Conservation (phyloP, 2,797 vertebrate genomes). For the Halcyon leucocephala region DNA sequence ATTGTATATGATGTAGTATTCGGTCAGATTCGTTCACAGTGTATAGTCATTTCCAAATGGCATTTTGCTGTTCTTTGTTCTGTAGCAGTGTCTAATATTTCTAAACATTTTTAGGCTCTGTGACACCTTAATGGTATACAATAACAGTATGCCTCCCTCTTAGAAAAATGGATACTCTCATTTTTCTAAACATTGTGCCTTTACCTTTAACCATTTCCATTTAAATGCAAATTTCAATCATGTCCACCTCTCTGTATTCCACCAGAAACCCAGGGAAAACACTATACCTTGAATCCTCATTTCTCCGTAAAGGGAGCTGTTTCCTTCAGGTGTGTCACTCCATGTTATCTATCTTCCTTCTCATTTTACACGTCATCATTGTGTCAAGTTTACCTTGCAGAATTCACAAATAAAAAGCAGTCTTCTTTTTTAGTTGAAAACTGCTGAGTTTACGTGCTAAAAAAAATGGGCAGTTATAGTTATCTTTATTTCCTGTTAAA, state of each 20-base stretch:
- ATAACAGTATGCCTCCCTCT: conserved; percentile 77
- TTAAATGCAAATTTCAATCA: conserved; percentile 86
- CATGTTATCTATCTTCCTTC: conserved; percentile 35
- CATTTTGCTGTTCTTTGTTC: conserved; percentile 64
- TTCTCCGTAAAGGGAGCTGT: conserved; percentile 39
- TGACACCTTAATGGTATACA: conserved; percentile 82
- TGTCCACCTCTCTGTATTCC: conserved; percentile 78
- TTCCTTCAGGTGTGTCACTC: conserved; percentile 48
- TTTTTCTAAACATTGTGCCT: conserved; percentile 81
- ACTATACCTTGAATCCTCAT: conserved; percentile 72
- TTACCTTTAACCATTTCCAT: conserved; percentile 83
- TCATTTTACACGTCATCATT: neutral
- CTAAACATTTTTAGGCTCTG: conserved; percentile 79
- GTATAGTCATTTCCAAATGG: conserved; percentile 75
- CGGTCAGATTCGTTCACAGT: conserved; percentile 51
- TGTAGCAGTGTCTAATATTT: conserved; percentile 76
- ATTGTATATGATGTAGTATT: conserved; percentile 64
- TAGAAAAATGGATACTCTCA: conserved; percentile 84
- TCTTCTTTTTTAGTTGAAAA: neutral
- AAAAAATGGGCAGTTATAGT: conserved; percentile 1
- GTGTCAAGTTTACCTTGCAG: conserved; percentile 12
- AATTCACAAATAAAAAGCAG: neutral
- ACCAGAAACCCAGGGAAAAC: conserved; percentile 42
- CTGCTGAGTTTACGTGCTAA: neutral
- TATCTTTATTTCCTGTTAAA: conserved; percentile 15